Evolutionary conservation across 2,888 invertebrate species (phyloP).

Genomic region (Torymus aiolomorphi): DNA sequence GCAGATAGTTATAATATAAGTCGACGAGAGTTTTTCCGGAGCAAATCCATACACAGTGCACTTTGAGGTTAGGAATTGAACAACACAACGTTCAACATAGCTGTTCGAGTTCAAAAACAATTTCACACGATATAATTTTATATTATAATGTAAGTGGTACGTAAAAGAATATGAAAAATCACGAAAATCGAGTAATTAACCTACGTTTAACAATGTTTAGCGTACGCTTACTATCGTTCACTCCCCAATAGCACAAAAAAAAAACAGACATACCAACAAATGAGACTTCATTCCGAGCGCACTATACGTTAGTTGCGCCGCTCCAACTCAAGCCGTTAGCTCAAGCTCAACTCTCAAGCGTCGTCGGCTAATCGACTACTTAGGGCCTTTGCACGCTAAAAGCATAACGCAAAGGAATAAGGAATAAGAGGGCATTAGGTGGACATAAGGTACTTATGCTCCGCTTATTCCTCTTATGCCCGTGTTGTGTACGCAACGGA

Average conservation of each 20-base stretch:
- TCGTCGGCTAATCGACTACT: no score
- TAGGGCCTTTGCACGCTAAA: no score
- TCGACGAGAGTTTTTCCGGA: not conserved
- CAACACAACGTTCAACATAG: not conserved
- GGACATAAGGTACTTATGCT: no score
- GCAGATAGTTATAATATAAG: not conserved
- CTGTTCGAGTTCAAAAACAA: not conserved
- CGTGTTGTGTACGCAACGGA: no score
- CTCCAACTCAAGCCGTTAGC: no score
- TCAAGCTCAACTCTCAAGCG: no score
- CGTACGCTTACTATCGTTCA: conserved; percentile 12
- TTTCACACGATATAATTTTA: not conserved
- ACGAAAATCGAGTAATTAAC: conserved; percentile 2
- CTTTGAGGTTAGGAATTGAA: conserved; percentile 37
- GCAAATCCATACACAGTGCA: not conserved
- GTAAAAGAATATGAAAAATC: not conserved
- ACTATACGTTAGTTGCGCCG: no score
- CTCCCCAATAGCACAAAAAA: not conserved
- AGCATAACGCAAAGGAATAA: no score
- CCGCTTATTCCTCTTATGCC: no score
- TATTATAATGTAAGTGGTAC: not conserved
- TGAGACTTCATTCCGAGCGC: no score
- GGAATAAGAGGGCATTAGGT: no score
- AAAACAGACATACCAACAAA: conserved; percentile 39
- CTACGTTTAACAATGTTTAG: conserved; percentile 28